A percentile compares a stretch with the other conserved stretches of the same genome.
These are phyloP conservation scores for Craseonycteris thonglongyai DNA, from an alignment of 2,113 vertebrate species.

Conservation along the genomic window DNA sequence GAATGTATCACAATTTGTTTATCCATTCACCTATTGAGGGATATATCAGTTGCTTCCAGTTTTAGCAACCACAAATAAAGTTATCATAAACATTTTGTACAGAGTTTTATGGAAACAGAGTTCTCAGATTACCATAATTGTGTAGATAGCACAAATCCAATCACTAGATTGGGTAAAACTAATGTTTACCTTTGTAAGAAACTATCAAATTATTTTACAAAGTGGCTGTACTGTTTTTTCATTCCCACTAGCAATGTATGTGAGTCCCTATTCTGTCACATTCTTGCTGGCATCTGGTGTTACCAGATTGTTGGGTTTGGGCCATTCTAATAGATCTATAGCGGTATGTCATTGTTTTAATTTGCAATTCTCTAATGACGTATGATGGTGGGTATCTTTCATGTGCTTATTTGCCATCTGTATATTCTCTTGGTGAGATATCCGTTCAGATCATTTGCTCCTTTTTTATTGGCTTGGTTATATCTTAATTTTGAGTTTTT, in stretches of 20 bases:
- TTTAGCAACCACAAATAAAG: background rate
- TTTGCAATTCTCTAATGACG: background rate
- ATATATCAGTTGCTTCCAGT: background rate
- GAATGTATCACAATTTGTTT: background rate
- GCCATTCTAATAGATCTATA: background rate
- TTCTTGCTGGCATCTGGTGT: background rate
- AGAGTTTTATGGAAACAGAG: background rate
- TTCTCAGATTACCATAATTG: background rate
- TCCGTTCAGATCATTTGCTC: background rate
- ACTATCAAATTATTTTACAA: background rate
- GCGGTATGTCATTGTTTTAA: background rate
- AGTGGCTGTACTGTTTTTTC: background rate
- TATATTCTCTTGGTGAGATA: background rate
- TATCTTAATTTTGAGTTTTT: background rate
- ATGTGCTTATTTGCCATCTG: background rate
- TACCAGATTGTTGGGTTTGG: background rate
- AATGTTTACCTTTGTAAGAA: background rate
- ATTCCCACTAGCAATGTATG: background rate
- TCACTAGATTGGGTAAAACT: background rate
- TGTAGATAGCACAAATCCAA: background rate
- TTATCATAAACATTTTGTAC: background rate
- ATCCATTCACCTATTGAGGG: background rate
- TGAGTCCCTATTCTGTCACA: background rate
- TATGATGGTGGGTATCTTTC: background rate
- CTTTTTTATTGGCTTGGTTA: background rate